Conservation (phyloP, 2,113 vertebrate genomes). For the Podarcis muralis region DNA sequence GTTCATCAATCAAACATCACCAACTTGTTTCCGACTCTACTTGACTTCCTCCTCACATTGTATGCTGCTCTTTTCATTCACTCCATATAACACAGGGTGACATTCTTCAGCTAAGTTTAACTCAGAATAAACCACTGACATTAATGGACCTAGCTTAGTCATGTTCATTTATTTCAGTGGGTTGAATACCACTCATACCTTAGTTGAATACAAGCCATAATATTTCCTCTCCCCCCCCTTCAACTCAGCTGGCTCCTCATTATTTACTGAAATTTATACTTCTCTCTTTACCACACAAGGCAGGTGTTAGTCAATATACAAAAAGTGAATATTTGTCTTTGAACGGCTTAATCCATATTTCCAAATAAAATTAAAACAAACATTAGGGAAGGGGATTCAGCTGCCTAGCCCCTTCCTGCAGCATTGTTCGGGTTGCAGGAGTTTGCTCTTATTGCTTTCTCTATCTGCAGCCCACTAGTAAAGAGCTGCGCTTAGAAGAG, state of each 20-base stretch:
- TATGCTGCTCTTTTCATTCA: not conserved
- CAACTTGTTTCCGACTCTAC: not conserved
- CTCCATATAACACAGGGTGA: not conserved
- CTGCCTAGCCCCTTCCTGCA: not conserved
- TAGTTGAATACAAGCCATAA: too few species aligned
- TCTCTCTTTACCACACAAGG: not conserved
- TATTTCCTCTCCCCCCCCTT: too few species aligned
- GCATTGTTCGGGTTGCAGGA: not conserved
- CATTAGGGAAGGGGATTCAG: too few species aligned
- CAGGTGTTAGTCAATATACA: not conserved
- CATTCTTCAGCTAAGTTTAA: not conserved
- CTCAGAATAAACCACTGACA: too few species aligned
- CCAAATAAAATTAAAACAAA: not conserved
- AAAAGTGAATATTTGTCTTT: not conserved
- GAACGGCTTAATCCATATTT: not conserved
- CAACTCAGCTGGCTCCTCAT: too few species aligned
- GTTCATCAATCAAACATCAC: not conserved
- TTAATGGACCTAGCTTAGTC: too few species aligned
- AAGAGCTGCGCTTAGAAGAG: too few species aligned
- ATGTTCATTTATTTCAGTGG: too few species aligned
- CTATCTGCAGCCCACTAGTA: too few species aligned
- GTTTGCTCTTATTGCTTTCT: not conserved
- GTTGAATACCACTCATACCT: too few species aligned
- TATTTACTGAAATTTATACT: not conserved
- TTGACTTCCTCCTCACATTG: not conserved